Evolutionary conservation across 2,888 invertebrate genomes (phyloP), one percentile per base, ranked within the genome.

Genomic region (Apamea monoglypha): DNA sequence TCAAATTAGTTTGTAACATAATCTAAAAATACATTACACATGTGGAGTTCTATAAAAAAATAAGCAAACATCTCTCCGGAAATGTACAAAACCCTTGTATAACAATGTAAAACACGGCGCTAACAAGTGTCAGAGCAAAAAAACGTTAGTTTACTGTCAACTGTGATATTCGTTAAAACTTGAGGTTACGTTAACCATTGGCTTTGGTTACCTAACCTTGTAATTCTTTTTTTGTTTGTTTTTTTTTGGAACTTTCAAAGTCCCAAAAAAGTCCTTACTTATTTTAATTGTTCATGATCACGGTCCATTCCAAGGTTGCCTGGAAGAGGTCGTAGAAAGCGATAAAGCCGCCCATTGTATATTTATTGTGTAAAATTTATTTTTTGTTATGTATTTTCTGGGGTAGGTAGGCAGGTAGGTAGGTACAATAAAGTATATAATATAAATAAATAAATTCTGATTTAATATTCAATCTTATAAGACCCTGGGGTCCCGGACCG

Each of bases 151-250:
- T 63, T 18, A 56, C 36, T n/a, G 56, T 29, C 36, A 47, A 44
- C 40, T 5, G 53, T 61, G 3, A 53, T 8, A n/a, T 68, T 80
- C 18, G 6, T 80, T 73, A 80, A 72, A 68, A 73, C 32, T 76
- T 63, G 21, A 63, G 32, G 29, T 79, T 16, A 79, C 21, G 44
- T 2, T 47, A 14, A n/a, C 25, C 44, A 18, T 53, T 50, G 36
- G 25, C 16, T 59, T 77, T 67, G n/a, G 44, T 53, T 59, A 44
- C 32, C 44, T 21, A 29, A 21, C 44, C 1, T 21, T 69, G 18
- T 29, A 44, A 44, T 29, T 68, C 0, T 12, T 7, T 53, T 21
- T 53, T 53, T 21, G 0, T 50, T 56, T n/a, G 10, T 56, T 56
- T 56, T 59, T 56, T 25, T 59, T n/a, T n/a, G 5, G 25, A n/a